Percentiles rank a stretch among this genome's conserved stretches.
Conservation (phyloP, 2,113 vertebrate species). For the Laterallus jamaicensis region DNA sequence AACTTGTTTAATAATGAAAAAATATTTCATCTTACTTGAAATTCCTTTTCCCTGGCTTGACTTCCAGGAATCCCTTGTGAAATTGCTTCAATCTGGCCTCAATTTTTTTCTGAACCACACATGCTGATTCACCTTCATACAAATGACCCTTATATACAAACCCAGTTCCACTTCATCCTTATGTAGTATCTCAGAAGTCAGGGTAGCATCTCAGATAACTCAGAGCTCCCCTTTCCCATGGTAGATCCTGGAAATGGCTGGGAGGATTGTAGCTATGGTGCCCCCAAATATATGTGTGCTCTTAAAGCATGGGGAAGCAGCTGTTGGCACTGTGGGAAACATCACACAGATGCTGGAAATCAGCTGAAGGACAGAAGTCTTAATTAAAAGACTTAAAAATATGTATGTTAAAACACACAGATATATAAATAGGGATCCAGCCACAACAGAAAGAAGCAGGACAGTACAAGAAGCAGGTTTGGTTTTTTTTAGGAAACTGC, state of each 20-base stretch:
- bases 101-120: not conserved
- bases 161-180: not conserved
- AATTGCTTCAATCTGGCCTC: not conserved
- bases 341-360: not conserved
- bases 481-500: not conserved
- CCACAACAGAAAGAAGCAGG: not conserved
- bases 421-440: not conserved
- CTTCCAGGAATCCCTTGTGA: not conserved
- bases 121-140: not conserved
- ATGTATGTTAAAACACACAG: not conserved
- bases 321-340: not conserved
- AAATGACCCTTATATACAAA: not conserved
- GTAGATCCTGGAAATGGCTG: not conserved
- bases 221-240: not conserved
- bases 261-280: not conserved
- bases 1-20: slow-evolving; percentile 24
- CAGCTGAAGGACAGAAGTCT: not conserved
- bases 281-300: not conserved
- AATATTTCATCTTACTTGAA: not conserved
- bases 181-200: not conserved
- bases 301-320: slow-evolving; percentile 26
- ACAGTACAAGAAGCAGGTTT: not conserved
- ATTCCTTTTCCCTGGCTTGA: not conserved
- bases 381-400: not conserved
- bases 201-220: not conserved